Percentiles rank a stretch among this genome's conserved stretches.
phyloP scores from a whole-genome alignment of 2,797 vertebrate genomes.

The Diplodus puntazzo region DNA sequence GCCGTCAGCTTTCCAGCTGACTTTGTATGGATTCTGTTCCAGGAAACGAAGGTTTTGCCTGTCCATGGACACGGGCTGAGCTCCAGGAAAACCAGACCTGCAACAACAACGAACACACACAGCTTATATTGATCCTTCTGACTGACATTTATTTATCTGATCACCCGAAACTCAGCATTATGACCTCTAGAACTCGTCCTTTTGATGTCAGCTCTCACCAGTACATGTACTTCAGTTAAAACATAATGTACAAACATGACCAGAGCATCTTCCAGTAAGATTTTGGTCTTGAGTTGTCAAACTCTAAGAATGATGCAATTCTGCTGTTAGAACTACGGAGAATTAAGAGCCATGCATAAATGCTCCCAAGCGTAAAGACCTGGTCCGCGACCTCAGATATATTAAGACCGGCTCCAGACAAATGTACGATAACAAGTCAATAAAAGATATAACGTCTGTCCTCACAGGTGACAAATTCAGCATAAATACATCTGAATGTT shows the following conservation, averaged over 20 bases:
- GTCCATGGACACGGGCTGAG: conserved; percentile 99
- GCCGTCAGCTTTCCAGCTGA: conserved; percentile 99
- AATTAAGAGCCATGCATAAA: no score
- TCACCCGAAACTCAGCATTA: not conserved
- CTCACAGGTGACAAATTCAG: no score
- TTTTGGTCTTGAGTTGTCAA: not conserved
- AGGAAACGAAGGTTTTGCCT: conserved; percentile 94
- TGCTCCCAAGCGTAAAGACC: no score
- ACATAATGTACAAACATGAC: not conserved
- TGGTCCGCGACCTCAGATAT: no score
- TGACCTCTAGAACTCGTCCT: not conserved
- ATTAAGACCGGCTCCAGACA: no score
- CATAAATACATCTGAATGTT: no score
- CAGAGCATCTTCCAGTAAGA: not conserved
- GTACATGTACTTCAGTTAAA: not conserved
- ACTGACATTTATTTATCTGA: not conserved
- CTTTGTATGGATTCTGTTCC: conserved; percentile 97
- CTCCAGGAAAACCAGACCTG: conserved; percentile 97
- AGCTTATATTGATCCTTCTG: not conserved
- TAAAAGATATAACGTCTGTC: no score
- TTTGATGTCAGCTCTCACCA: not conserved
- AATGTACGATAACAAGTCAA: no score
- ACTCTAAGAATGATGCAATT: not conserved
- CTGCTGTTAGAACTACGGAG: not conserved
- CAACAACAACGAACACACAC: conserved; percentile 38